A percentile compares a stretch with the other conserved stretches of the same genome.
These are phyloP conservation scores for Penaeus vannamei DNA, from an alignment of 1,140 invertebrate genomes.

Conservation along the genomic window DNA sequence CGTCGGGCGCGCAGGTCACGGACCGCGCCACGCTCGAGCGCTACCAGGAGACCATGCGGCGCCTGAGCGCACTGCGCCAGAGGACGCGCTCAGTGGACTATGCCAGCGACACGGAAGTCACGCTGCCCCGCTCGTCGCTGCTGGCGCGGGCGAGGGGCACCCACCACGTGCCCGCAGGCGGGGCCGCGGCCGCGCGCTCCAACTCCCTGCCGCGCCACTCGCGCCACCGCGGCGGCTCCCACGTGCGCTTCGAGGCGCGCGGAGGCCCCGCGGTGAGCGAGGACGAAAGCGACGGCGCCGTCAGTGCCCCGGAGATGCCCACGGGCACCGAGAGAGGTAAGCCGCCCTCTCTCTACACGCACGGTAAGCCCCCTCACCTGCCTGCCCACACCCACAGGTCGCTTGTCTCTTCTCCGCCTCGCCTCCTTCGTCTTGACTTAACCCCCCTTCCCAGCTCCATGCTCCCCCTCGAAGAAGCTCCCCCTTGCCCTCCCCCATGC, in stretches of 20 bases:
- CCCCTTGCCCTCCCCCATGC: not conserved
- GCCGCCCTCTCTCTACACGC: conserved; percentile 61
- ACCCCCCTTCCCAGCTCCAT: not conserved
- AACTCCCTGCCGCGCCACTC: conserved; percentile 79
- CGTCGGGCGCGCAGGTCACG: conserved; percentile 55
- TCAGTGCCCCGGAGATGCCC: conserved; percentile 83
- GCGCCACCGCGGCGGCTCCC: conserved; percentile 78
- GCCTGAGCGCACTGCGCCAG: conserved; percentile 69
- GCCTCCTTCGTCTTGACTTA: not conserved
- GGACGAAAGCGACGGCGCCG: conserved; percentile 83
- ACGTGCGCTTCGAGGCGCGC: conserved; percentile 72
- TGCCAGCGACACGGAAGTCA: conserved; percentile 94
- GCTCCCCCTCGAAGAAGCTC: not conserved
- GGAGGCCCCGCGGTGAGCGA: conserved; percentile 75
- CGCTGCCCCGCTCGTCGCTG: conserved; percentile 70
- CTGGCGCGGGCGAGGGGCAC: conserved; percentile 68
- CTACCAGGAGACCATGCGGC: conserved; percentile 68
- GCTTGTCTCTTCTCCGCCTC: not conserved
- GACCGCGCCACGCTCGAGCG: conserved; percentile 65
- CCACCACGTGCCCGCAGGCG: conserved; percentile 68
- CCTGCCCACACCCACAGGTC: conserved; percentile 22
- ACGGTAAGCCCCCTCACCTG: conserved; percentile 44
- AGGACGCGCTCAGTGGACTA: conserved; percentile 80
- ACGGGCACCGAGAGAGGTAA: conserved; percentile 78
- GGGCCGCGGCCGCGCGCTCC: conserved; percentile 70